These are phyloP conservation scores for Catocala nupta DNA, from an alignment of 2,888 invertebrate species.

Conservation along the genomic window DNA sequence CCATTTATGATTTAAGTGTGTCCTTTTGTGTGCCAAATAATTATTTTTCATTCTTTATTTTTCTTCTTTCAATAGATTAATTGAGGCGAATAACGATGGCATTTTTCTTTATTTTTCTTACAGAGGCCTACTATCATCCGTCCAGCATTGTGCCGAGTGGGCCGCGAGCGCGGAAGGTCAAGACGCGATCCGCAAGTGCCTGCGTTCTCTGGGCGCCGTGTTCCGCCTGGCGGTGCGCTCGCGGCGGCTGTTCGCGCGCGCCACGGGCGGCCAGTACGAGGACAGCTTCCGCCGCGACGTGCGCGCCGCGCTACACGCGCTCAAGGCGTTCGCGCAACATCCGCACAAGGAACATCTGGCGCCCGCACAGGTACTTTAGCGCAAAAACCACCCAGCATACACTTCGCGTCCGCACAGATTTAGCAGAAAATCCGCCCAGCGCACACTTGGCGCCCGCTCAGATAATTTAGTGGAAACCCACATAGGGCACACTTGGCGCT, in stretches of 20 bases:
- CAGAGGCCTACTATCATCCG: conserved; percentile 95
- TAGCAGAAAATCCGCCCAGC: too few species aligned
- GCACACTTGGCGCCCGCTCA: too few species aligned
- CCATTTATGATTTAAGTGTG: too few species aligned
- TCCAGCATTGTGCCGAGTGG: conserved; percentile 96
- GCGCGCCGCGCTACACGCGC: conserved; percentile 92
- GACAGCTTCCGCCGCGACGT: conserved; percentile 95
- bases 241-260: conserved; percentile 93
- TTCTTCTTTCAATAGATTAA: too few species aligned
- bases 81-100: too few species aligned
- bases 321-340: conserved; percentile 91
- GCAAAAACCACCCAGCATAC: too few species aligned
- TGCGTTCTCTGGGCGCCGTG: conserved; percentile 96
- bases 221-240: conserved; percentile 97
- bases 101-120: background rate
- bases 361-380: conserved; percentile 89
- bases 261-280: conserved; percentile 95
- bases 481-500: too few species aligned
- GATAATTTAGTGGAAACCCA: too few species aligned
- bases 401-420: too few species aligned
- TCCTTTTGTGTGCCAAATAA: too few species aligned
- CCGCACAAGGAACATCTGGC: conserved; percentile 91
- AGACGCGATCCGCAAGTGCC: conserved; percentile 96
- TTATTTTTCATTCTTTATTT: too few species aligned
- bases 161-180: conserved; percentile 95